Base-by-base conservation (phyloP, 2,113 vertebrate genomes). In the Hassar affinis region DNA sequence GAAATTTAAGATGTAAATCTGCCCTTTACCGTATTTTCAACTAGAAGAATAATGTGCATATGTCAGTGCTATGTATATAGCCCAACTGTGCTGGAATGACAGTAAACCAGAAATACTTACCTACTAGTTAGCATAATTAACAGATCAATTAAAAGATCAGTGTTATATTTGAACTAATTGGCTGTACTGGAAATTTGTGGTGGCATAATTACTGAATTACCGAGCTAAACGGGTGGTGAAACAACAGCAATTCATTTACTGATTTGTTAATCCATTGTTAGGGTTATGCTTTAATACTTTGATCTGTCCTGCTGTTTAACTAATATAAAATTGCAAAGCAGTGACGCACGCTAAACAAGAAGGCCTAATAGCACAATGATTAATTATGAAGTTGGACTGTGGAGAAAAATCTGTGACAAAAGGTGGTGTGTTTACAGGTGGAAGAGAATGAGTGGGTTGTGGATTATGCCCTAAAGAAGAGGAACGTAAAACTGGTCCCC, bases 401-500 rank as follows among this genome's bases (percentile, higher is more conserved):
- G 8, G 17, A 79, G 10, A 49, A 64, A 79, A 25, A 54, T 52
- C 15, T 22, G 64, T 78, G 30, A 64, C 51, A 72, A 49, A 59
- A 42, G 45, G 25, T n/a, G 22, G 42, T 85, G 3, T 83, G 0
- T 83, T n/a, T 85, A n/a, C 30, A 99, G 98, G 95, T 99, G 81
- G 98, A 99, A 80, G 98, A 99, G 92, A 99, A 99, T 0, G 98
- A 99, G 89, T 99, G 97, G 95, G 98, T 99, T 84, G 97, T 99
- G 77, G 97, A 99, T 90, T 99, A 99, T 0, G 97, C 97, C 61
- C 92, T 99, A 88, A 98, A 96, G 90, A 99, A 99, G 87, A 95
- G 98, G 86, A 98, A 99, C 0, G 96, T 99, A 64, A 97, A 98
- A 52, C 92, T 99, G 86, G 98, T 99, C 88, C 92, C 96, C 61